These are phyloP conservation scores for Molanna angustata DNA, from an alignment of 2,888 invertebrate genomes.

Conservation along the genomic window DNA sequence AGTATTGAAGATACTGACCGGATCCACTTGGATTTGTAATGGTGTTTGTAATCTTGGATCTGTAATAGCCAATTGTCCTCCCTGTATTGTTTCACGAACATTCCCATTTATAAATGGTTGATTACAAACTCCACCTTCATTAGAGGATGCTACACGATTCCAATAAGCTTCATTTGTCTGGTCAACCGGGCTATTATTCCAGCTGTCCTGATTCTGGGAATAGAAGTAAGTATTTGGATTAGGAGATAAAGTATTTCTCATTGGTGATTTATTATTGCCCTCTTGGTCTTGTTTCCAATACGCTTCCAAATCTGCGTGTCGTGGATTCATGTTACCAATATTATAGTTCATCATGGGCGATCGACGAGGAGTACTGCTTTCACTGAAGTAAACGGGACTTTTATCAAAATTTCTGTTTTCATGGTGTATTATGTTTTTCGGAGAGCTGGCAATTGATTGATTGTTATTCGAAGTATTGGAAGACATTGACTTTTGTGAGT, in stretches of 20 bases:
- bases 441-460: conserved; percentile 40
- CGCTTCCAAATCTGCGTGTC: conserved; percentile 49
- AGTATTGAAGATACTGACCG: conserved; percentile 52
- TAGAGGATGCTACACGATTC: conserved; percentile 20
- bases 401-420: conserved; percentile 43
- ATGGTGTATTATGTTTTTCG: conserved; percentile 42
- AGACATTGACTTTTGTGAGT: conserved; percentile 1
- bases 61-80: conserved; percentile 37
- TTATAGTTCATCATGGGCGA: conserved; percentile 53
- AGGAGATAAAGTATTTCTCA: conserved; percentile 39
- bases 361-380: conserved; percentile 47
- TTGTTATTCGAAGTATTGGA: conserved; percentile 32
- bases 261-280: conserved; percentile 42
- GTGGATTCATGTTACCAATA: conserved; percentile 54
- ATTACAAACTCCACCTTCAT: conserved; percentile 23
- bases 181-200: conserved; percentile 27
- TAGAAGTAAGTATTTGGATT: conserved; percentile 31
- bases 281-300: conserved; percentile 45
- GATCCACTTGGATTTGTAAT: conserved; percentile 66
- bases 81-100: conserved; percentile 38
- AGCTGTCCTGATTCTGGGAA: conserved; percentile 32
- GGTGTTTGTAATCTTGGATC: conserved; percentile 51
- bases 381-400: conserved; percentile 51
- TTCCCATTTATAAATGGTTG: conserved; percentile 44
- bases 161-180: conserved; percentile 25